These are phyloP conservation scores for Acanthosepion lycidas DNA, from an alignment of 2,888 invertebrate genomes.

Conservation along the genomic window DNA sequence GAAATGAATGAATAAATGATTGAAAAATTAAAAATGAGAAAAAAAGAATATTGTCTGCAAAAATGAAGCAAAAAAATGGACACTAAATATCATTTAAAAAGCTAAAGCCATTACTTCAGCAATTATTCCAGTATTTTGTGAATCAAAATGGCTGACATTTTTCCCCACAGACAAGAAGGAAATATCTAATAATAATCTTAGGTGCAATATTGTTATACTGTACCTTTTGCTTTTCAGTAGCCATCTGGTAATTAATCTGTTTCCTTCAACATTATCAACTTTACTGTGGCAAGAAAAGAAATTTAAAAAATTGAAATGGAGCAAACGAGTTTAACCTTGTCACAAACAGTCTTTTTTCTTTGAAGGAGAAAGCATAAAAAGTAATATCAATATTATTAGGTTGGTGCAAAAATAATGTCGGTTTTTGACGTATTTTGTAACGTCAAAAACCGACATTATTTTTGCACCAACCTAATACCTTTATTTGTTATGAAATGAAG, in stretches of 20 bases:
- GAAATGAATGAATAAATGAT: too few relatives aligned
- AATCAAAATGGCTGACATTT: background rate
- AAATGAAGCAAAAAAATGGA: too few relatives aligned
- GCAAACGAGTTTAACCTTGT: background rate
- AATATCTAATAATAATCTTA: background rate
- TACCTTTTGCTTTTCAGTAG: background rate
- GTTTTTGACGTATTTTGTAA: too few relatives aligned
- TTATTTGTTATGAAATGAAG: too few relatives aligned
- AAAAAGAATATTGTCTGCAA: too few relatives aligned
- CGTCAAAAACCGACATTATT: too few relatives aligned
- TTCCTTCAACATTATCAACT: background rate
- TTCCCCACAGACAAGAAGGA: background rate
- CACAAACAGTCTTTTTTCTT: background rate
- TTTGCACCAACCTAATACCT: too few relatives aligned
- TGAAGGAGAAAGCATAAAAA: background rate
- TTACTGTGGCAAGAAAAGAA: constrained; percentile 6
- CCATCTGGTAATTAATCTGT: background rate
- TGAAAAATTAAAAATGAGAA: too few relatives aligned
- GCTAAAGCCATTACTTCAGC: background rate
- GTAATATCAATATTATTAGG: background rate
- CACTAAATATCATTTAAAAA: too few relatives aligned
- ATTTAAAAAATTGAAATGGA: background rate
- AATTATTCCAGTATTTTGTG: background rate
- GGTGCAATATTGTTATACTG: background rate
- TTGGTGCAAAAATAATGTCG: too few relatives aligned